Evolutionary conservation across 2,888 invertebrate species (phyloP).

Genomic region (Epinotia nisella): DNA sequence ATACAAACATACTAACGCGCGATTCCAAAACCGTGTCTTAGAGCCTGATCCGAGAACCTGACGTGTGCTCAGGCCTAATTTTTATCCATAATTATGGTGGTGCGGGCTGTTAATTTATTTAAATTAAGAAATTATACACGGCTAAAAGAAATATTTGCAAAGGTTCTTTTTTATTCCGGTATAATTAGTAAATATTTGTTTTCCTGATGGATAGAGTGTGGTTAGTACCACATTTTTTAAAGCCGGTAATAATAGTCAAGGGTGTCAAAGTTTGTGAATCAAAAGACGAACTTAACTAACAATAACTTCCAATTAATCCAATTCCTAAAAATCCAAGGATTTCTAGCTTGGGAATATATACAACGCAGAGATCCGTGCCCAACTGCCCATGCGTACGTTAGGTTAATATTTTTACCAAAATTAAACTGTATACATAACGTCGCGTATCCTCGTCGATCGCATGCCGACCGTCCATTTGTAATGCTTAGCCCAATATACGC

Average conservation of each 20-base stretch:
- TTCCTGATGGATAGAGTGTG: background rate
- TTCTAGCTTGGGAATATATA: too few species aligned
- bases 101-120: too few species aligned
- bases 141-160: too few species aligned
- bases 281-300: background rate
- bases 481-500: slow-evolving; percentile 45
- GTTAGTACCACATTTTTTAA: background rate
- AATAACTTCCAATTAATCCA: too few species aligned
- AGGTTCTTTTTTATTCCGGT: too few species aligned
- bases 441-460: slow-evolving; percentile 22
- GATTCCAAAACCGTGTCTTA: too few species aligned
- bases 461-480: slow-evolving; percentile 46
- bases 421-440: background rate
- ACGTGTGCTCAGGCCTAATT: too few species aligned
- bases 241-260: background rate
- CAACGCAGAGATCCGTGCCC: background rate
- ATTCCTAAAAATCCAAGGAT: too few species aligned
- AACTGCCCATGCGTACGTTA: background rate
- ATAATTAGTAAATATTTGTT: background rate
- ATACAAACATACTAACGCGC: too few species aligned
- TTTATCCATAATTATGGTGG: too few species aligned
- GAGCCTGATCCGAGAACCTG: too few species aligned
- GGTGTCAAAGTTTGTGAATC: background rate
- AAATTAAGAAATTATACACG: too few species aligned
- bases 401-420: slow-evolving; percentile 8